A percentile compares a stretch with the other conserved stretches of the same genome.
These are phyloP conservation scores for Drosophila paranaensis DNA, from an alignment of 2,888 invertebrate genomes.

Conservation along the genomic window DNA sequence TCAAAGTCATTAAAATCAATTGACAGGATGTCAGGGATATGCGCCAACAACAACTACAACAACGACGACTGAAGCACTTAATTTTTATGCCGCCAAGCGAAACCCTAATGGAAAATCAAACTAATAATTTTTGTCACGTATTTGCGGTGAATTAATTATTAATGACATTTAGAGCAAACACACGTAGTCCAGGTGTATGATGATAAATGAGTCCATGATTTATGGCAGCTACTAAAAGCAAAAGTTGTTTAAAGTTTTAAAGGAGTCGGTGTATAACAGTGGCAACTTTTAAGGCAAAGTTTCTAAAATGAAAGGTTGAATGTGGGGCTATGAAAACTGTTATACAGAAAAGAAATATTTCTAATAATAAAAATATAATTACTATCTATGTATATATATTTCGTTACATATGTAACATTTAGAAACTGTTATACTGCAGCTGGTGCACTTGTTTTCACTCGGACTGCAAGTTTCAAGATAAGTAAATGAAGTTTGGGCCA, in stretches of 20 bases:
- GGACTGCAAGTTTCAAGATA: neutral
- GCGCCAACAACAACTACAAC: neutral
- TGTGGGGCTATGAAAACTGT: neutral
- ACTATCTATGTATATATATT: neutral
- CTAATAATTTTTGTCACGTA: conserved; percentile 65
- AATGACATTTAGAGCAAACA: conserved; percentile 30
- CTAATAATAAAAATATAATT: too few relatives aligned
- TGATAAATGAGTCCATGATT: conserved; percentile 44
- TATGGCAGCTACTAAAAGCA: conserved; percentile 8
- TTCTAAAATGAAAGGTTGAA: accelerated
- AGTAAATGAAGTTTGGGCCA: conserved; percentile 27
- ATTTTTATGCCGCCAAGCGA: conserved; percentile 7
- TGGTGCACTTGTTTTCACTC: neutral
- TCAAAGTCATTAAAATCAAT: conserved; percentile 54
- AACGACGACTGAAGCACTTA: neutral
- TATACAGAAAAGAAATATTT: neutral
- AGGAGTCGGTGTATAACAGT: neutral
- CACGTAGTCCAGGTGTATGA: conserved; percentile 20
- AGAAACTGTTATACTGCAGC: conserved; percentile 1
- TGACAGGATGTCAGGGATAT: conserved; percentile 40
- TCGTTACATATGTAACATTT: neutral
- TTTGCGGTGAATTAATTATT: conserved; percentile 54
- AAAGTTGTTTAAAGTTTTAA: neutral
- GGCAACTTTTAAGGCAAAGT: too few relatives aligned
- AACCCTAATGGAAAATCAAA: conserved; percentile 38